Evolutionary conservation across 2,113 vertebrate genomes (phyloP).

Genomic region (Rhombomys opimus): DNA sequence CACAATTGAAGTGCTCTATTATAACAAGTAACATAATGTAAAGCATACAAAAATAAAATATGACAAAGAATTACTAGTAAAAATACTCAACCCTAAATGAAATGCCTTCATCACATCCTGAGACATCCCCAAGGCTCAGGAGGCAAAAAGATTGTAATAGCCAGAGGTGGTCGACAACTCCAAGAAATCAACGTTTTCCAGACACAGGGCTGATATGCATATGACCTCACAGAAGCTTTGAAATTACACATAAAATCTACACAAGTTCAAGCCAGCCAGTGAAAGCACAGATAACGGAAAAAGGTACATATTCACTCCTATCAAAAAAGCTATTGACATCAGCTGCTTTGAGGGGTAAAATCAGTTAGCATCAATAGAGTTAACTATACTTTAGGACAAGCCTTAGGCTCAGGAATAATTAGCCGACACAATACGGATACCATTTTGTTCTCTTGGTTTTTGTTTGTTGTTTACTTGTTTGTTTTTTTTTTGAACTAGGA

Average conservation of each 20-base stretch:
- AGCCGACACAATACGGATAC: neutral
- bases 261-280: neutral
- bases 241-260: neutral
- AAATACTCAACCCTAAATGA: neutral
- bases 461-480: neutral
- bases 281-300: neutral
- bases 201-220: neutral
- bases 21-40: conserved; percentile 68
- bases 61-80: conserved; percentile 74
- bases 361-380: neutral
- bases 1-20: conserved; percentile 62
- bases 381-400: neutral
- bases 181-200: neutral
- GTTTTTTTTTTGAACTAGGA: neutral
- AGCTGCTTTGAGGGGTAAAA: neutral
- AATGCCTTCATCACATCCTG: neutral
- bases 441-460: neutral
- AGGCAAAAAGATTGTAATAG: neutral
- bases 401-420: neutral
- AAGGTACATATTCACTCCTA: neutral
- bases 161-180: neutral
- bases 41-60: conserved; percentile 74
- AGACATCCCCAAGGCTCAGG: neutral
- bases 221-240: neutral
- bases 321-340: neutral